phyloP scores from a whole-genome alignment of 2,113 vertebrate genomes.

The Elachura formosa region DNA sequence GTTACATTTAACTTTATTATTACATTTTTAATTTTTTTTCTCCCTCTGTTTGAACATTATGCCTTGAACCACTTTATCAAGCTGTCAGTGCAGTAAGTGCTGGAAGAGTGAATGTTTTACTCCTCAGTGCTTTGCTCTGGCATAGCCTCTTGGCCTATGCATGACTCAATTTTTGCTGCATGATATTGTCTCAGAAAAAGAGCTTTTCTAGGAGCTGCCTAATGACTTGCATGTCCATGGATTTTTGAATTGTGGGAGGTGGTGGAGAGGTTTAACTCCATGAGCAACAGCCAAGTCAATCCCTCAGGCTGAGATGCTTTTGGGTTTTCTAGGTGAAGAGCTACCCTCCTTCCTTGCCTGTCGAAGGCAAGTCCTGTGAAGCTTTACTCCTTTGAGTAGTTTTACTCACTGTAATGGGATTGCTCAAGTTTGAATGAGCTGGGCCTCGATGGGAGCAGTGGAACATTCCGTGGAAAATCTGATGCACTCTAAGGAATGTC shows the following conservation, averaged over 20 bases:
- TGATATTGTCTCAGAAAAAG: not conserved
- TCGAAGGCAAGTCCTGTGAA: not conserved
- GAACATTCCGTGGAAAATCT: slow-evolving; percentile 49
- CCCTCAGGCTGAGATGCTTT: not conserved
- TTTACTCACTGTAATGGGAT: not conserved
- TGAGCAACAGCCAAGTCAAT: not conserved
- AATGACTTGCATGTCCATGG: not conserved
- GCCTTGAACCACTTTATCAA: slow-evolving; percentile 70
- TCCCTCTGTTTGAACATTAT: slow-evolving; percentile 72
- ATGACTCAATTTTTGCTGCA: not conserved
- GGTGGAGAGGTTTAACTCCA: not conserved
- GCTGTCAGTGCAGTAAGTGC: slow-evolving; percentile 62
- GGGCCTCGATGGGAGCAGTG: not conserved
- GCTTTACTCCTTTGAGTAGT: not conserved
- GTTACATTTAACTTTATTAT: slow-evolving; percentile 82
- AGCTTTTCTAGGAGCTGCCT: not conserved
- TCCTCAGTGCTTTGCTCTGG: not conserved
- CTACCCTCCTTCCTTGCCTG: not conserved
- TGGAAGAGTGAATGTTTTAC: slow-evolving; percentile 53
- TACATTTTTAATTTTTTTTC: slow-evolving; percentile 72
- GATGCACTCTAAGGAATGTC: slow-evolving; percentile 20
- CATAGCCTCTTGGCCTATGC: slow-evolving; percentile 26
- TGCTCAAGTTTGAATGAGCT: not conserved
- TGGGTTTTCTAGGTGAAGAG: not conserved
- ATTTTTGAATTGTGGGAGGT: not conserved